Evolutionary conservation across 2,113 vertebrate species (phyloP).

Genomic region (Corythornis madagascariensis): DNA sequence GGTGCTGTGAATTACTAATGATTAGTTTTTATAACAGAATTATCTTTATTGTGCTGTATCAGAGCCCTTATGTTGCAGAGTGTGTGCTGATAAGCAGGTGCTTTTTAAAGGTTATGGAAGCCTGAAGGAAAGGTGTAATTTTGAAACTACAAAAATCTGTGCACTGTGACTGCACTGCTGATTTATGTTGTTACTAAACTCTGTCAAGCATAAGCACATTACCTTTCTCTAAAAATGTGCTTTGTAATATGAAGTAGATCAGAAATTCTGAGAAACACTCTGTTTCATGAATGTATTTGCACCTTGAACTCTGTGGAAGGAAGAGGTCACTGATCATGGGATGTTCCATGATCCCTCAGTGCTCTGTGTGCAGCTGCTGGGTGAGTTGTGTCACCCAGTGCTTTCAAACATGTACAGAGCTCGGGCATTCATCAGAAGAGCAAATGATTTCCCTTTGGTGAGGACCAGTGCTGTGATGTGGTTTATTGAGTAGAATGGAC

Average conservation of each 20-base stretch:
- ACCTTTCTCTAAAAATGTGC: background rate
- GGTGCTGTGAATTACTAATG: background rate
- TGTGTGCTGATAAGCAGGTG: slow-evolving; percentile 16
- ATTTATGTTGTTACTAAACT: background rate
- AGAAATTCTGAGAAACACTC: background rate
- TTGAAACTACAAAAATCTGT: background rate
- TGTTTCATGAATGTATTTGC: background rate
- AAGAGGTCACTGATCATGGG: rapidly evolving
- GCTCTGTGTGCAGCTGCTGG: background rate
- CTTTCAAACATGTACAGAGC: background rate
- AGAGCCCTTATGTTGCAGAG: background rate
- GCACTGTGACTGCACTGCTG: background rate
- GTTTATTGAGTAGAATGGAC: background rate
- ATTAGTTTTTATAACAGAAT: background rate
- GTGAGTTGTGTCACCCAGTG: background rate
- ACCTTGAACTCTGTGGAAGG: background rate
- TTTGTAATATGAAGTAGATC: background rate
- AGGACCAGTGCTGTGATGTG: background rate
- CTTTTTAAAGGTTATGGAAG: slow-evolving; percentile 8
- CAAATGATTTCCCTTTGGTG: background rate
- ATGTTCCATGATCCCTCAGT: background rate
- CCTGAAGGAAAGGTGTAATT: background rate
- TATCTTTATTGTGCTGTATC: background rate
- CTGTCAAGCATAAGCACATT: background rate
- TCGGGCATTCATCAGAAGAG: background rate